A percentile compares a stretch with the other conserved stretches of the same genome.
phyloP scores from a whole-genome alignment of 2,888 invertebrate species.

The Pseudococcus longispinus region DNA sequence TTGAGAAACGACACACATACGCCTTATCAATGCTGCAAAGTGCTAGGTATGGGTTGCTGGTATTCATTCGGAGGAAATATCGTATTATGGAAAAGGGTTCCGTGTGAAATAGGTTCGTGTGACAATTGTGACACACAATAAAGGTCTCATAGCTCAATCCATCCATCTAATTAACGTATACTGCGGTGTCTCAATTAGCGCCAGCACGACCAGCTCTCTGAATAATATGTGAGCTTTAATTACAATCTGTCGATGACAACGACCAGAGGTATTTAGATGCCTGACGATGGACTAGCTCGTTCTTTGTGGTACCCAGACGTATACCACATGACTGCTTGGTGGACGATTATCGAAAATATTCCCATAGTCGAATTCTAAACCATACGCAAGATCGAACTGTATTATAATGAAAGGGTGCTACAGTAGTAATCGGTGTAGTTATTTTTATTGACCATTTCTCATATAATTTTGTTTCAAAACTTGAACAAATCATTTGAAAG shows the following conservation, averaged over 20 bases:
- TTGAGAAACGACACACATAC: neutral
- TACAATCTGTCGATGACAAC: neutral
- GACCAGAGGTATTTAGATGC: neutral
- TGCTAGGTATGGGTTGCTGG: neutral
- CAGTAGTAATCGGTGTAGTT: neutral
- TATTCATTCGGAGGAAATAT: neutral
- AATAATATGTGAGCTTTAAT: neutral
- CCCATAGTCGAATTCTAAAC: neutral
- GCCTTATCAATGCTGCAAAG: neutral
- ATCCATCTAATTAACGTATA: neutral
- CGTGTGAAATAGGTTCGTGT: slow-evolving; percentile 43
- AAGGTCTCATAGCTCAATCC: neutral
- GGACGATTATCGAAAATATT: neutral
- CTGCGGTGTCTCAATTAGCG: neutral
- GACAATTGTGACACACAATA: slow-evolving; percentile 46
- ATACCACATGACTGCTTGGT: neutral
- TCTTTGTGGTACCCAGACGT: neutral
- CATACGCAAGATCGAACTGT: neutral
- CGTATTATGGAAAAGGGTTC: neutral
- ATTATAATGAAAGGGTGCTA: neutral
- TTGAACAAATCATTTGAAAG: neutral
- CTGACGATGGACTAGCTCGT: neutral
- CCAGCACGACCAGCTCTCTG: neutral
- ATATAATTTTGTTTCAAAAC: neutral
- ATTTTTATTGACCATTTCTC: neutral